Evolutionary conservation across 2,113 vertebrate genomes (phyloP).

Genomic region (Parus major): DNA sequence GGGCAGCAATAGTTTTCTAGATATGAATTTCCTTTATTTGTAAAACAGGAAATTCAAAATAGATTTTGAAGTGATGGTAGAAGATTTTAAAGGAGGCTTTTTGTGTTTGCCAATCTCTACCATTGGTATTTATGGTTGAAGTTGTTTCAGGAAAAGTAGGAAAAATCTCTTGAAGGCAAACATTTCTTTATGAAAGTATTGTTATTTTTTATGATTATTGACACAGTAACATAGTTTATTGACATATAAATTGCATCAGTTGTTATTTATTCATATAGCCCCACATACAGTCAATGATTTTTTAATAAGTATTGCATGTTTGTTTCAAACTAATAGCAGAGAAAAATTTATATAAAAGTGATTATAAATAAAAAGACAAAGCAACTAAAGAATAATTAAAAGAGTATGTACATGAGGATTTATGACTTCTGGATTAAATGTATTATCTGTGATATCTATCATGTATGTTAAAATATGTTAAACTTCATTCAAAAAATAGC

Average conservation of each 20-base stretch:
- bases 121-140: not conserved
- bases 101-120: constrained; percentile 27
- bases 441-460: not conserved
- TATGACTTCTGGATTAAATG: not conserved
- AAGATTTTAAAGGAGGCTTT: constrained; percentile 35
- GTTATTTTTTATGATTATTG: constrained; percentile 10
- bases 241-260: not conserved
- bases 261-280: not conserved
- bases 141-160: not conserved
- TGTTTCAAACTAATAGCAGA: not conserved
- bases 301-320: not conserved
- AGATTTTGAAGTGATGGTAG: constrained; percentile 31
- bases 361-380: not conserved
- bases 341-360: not conserved
- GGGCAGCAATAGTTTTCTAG: constrained; percentile 64
- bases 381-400: not conserved
- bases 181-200: constrained; percentile 23
- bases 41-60: constrained; percentile 67
- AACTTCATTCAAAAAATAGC: not conserved
- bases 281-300: not conserved
- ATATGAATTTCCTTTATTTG: constrained; percentile 68
- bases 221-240: not conserved
- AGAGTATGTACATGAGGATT: not conserved
- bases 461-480: not conserved
- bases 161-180: not conserved